Percentiles rank a stretch among this genome's conserved stretches.
These are phyloP conservation scores for Monochamus alternatus DNA, from an alignment of 2,888 invertebrate species.

Conservation along the genomic window DNA sequence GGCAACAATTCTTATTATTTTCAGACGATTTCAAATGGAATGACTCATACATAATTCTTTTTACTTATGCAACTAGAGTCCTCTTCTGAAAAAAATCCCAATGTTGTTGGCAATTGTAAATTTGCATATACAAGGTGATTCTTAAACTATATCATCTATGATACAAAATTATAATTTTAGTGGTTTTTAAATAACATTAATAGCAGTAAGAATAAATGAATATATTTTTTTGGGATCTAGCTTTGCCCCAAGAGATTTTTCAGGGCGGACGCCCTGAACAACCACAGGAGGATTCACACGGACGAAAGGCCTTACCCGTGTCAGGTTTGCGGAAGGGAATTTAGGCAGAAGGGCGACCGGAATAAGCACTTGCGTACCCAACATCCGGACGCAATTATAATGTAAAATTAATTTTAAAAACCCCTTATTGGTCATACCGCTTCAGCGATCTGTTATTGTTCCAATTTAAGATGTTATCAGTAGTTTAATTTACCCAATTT, in stretches of 20 bases:
- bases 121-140: too few species aligned
- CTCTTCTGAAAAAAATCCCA: too few species aligned
- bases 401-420: background rate
- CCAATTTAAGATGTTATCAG: too few species aligned
- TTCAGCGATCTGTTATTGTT: too few species aligned
- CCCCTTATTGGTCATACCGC: too few species aligned
- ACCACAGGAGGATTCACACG: conserved; percentile 77
- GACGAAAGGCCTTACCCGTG: conserved; percentile 75
- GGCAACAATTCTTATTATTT: too few species aligned
- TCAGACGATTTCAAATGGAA: too few species aligned
- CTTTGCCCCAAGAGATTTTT: conserved; percentile 77
- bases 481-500: too few species aligned
- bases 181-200: background rate
- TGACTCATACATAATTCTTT: too few species aligned
- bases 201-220: background rate
- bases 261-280: conserved; percentile 78
- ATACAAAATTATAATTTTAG: background rate
- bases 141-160: too few species aligned
- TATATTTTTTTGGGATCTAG: conserved; percentile 53
- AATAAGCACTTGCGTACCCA: conserved; percentile 75
- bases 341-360: conserved; percentile 75
- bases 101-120: too few species aligned
- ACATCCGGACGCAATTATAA: conserved; percentile 65
- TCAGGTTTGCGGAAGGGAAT: conserved; percentile 72
- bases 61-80: too few species aligned